Base-by-base conservation (phyloP, 1,140 invertebrate species). In the Pachyrhynchus sulphureomaculatus region DNA sequence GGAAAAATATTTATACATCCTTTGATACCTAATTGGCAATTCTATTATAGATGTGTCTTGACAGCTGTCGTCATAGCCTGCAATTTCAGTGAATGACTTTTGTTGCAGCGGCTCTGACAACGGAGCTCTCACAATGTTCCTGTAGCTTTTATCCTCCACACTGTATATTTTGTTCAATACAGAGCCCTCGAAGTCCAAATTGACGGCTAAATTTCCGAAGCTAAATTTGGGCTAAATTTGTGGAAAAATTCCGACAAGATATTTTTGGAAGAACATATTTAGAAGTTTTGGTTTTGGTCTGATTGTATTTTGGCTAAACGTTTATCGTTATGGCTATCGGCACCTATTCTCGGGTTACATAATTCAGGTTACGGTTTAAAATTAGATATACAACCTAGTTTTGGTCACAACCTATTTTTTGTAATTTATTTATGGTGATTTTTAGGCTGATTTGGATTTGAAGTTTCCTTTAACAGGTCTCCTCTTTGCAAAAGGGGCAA, bases 401-500 rank as follows among this genome's bases (percentile, higher is more conserved):
- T n/a, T n/a, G n/a, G 5, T 29, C 26, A 10, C 5, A 29, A n/a
- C n/a, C 5, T 29, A 29, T 29, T 1, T 29, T 29, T 29, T 29
- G 8, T 29, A 2, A 29, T 29, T n/a, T 2, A 29, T 29, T 29
- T 9, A 10, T 29, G 12, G 8, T 29, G 26, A 29, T 29, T 29
- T n/a, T 29, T 29, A 29, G 26, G 26, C 26, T 29, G 26, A 29
- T 56, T 56, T 45, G 26, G 41, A 37, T 48, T 58, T 48, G 34
- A 48, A 24, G 17, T 39, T 58, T 49, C 34, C 45, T 39, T 83
- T 85, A 87, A 85, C 87, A 88, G 86, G 85, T 89, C 88, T 89
- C 88, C 88, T 90, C 88, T 89, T 89, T 89, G 88, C 88, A 88
- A 12, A 82, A 77, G 80, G 74, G 82, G 82, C 82, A 83, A 84